These are phyloP conservation scores for Tenthredo amoena DNA, from an alignment of 2,888 invertebrate genomes.

Conservation along the genomic window DNA sequence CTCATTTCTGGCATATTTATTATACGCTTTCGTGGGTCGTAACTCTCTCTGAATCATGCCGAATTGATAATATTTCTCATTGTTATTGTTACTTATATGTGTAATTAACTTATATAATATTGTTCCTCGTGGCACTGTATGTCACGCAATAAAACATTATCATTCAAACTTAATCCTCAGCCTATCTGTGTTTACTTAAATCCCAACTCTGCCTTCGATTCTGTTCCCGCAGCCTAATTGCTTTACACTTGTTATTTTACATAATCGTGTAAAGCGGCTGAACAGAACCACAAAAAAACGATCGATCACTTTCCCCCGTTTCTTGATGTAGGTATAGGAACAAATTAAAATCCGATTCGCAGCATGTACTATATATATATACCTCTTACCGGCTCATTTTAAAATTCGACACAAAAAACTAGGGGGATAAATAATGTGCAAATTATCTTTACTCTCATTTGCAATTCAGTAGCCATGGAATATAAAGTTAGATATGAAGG, in stretches of 20 bases:
- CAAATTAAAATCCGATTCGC: background rate
- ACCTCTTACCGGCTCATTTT: background rate
- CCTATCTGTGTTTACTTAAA: background rate
- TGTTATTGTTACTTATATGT: slow-evolving; percentile 33
- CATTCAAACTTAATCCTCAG: background rate
- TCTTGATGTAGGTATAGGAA: background rate
- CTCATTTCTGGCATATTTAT: background rate
- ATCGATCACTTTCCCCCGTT: slow-evolving; percentile 38
- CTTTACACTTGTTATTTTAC: slow-evolving; percentile 19
- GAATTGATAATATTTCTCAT: background rate
- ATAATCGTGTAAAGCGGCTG: slow-evolving; percentile 5
- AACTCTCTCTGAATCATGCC: background rate
- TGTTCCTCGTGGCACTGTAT: background rate
- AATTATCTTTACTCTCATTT: background rate
- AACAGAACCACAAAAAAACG: background rate
- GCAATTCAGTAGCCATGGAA: background rate
- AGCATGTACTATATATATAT: background rate
- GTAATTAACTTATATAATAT: slow-evolving; percentile 20
- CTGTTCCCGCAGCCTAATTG: background rate
- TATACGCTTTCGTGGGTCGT: background rate
- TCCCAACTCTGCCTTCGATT: background rate
- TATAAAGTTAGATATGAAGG: slow-evolving; percentile 2
- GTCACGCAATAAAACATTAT: background rate
- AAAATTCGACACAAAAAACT: background rate
- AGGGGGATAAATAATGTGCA: background rate